Conservation (phyloP, 2,888 invertebrate genomes). For the Abrostola triplasia region DNA sequence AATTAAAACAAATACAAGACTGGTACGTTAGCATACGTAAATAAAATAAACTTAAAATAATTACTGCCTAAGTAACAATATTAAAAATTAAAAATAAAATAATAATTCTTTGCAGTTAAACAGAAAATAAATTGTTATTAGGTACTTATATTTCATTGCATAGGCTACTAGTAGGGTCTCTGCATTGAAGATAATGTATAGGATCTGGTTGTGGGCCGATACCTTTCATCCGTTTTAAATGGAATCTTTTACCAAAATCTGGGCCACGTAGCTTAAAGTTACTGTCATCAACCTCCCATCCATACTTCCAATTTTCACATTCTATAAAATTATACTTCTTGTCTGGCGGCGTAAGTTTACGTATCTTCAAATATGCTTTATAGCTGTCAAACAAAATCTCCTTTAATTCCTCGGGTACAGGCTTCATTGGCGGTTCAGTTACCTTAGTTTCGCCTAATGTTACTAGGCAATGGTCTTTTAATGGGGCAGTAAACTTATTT, state of each 20-base stretch:
- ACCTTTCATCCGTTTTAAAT: constrained; percentile 22
- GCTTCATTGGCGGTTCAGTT: constrained; percentile 15
- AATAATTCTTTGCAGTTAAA: neutral
- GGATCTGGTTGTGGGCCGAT: constrained; percentile 46
- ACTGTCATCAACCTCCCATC: constrained; percentile 50
- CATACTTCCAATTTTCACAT: constrained; percentile 49
- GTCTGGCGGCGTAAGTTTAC: constrained; percentile 37
- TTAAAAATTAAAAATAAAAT: neutral
- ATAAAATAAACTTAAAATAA: neutral
- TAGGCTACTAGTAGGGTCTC: neutral
- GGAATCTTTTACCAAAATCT: constrained; percentile 22
- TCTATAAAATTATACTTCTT: constrained; percentile 54
- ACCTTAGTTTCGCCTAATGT: constrained; percentile 1
- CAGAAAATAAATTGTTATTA: neutral
- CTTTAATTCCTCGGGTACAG: constrained; percentile 27
- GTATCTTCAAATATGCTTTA: constrained; percentile 44
- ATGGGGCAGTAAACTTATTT: constrained; percentile 24
- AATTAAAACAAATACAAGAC: no score
- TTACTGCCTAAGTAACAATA: neutral
- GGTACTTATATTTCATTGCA: neutral
- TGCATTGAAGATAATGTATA: constrained; percentile 26
- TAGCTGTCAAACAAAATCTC: constrained; percentile 30
- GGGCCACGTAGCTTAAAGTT: constrained; percentile 34
- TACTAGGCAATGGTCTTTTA: constrained; percentile 9
- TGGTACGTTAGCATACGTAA: no score